Evolutionary conservation across 2,888 invertebrate species (phyloP).

Genomic region (Drosophila birchii): DNA sequence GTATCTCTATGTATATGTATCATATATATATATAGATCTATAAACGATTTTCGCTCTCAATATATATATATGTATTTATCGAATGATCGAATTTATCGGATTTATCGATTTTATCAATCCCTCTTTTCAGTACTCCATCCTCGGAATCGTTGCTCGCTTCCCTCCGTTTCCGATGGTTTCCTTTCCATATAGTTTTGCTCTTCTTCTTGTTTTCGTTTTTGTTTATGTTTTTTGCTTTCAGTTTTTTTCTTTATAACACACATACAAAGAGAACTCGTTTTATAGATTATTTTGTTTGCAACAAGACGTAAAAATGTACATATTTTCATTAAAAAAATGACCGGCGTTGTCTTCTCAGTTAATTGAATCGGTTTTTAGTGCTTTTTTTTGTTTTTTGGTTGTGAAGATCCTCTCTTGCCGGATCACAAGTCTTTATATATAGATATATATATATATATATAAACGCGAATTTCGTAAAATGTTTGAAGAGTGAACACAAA

Average conservation of each 20-base stretch:
- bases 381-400: not conserved
- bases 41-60: conserved; percentile 36
- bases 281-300: conserved; percentile 45
- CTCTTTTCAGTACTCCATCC: conserved; percentile 7
- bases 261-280: conserved; percentile 42
- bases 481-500: conserved; percentile 23
- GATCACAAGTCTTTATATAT: conserved; percentile 24
- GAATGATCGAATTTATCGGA: too few species aligned
- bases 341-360: conserved; percentile 19
- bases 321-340: conserved; percentile 40
- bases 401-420: conserved; percentile 6
- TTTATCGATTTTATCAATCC: too few species aligned
- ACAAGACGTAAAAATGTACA: conserved; percentile 49
- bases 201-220: conserved; percentile 5
- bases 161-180: conserved; percentile 3
- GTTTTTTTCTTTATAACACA: conserved; percentile 39
- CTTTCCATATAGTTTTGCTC: conserved; percentile 3
- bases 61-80: conserved; percentile 32
- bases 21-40: conserved; percentile 43
- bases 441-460: conserved; percentile 20
- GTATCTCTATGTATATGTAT: conserved; percentile 36
- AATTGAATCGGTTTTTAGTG: conserved; percentile 17
- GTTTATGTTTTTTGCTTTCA: conserved; percentile 4
- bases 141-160: not conserved
- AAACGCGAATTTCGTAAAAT: conserved; percentile 35